Conservation (phyloP, 2,888 invertebrate genomes). For the Germaria angustata region DNA sequence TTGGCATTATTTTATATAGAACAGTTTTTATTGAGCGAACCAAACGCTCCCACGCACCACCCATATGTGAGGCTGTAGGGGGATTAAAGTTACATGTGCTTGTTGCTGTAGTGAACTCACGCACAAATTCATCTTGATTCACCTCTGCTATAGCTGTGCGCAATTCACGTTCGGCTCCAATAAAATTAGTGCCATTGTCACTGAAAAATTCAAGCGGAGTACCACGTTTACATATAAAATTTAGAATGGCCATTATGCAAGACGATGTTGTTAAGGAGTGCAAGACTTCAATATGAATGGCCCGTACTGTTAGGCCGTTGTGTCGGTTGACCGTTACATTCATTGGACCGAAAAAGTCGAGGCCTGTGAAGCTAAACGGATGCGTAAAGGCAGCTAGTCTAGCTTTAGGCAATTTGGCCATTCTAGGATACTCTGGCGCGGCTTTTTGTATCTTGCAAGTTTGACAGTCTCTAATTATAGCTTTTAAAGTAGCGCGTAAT, state of each 20-base stretch:
- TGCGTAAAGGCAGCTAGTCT: not conserved
- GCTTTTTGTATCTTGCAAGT: no score
- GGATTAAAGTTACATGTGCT: conserved; percentile 44
- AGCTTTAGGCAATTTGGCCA: conserved; percentile 44
- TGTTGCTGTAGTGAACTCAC: conserved; percentile 20
- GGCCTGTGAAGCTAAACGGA: conserved; percentile 55
- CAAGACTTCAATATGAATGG: conserved; percentile 37
- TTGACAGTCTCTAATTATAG: no score
- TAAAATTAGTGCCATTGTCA: conserved; percentile 45
- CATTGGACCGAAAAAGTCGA: conserved; percentile 58
- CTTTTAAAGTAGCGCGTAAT: no score
- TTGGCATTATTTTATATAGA: conserved; percentile 9
- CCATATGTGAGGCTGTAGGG: conserved; percentile 19
- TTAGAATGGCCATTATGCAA: conserved; percentile 38
- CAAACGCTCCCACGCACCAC: not conserved
- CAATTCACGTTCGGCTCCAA: conserved; percentile 32
- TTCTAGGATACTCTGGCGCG: conserved; percentile 38
- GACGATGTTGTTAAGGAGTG: conserved; percentile 29
- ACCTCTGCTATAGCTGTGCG: conserved; percentile 5
- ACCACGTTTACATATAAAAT: conserved; percentile 35
- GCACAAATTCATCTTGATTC: conserved; percentile 5
- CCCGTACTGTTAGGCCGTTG: conserved; percentile 27
- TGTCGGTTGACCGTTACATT: conserved; percentile 25
- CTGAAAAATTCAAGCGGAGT: conserved; percentile 30
- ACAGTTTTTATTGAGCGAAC: no score